These are phyloP conservation scores for Alfaro cultratus DNA, from an alignment of 2,797 vertebrate genomes.

Conservation along the genomic window DNA sequence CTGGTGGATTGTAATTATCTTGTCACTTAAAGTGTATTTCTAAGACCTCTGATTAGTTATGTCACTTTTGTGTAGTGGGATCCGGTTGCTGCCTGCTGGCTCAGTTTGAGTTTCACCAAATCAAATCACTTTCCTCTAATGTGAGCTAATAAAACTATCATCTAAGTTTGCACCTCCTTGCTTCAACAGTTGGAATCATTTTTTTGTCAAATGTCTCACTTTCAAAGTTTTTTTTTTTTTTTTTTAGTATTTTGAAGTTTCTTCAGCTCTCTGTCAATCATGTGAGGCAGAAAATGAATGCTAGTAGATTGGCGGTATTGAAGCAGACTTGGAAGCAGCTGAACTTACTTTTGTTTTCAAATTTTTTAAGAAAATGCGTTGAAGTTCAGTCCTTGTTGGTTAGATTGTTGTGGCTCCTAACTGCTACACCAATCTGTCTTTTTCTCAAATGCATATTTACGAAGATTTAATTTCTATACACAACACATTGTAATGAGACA, in stretches of 20 bases:
- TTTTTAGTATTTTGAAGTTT: constrained; percentile 36
- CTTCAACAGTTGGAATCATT: constrained; percentile 29
- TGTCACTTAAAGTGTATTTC: constrained; percentile 20
- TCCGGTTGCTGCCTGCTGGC: constrained; percentile 17
- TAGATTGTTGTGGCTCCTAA: constrained; percentile 48
- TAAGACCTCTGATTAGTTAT: constrained; percentile 5
- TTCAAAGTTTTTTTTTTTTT: constrained; percentile 25
- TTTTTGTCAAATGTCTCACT: constrained; percentile 17
- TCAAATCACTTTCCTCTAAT: constrained; percentile 40
- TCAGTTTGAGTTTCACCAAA: constrained; percentile 32
- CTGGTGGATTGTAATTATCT: constrained; percentile 4
- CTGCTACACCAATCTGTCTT: background rate
- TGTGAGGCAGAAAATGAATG: constrained; percentile 65
- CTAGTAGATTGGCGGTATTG: constrained; percentile 67
- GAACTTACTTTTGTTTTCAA: constrained; percentile 64
- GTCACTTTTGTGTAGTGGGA: constrained; percentile 8
- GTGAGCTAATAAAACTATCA: constrained; percentile 42
- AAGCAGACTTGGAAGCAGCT: constrained; percentile 60
- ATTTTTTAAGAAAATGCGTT: constrained; percentile 60
- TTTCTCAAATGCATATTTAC: background rate
- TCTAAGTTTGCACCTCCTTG: constrained; percentile 10
- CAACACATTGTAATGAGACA: constrained; percentile 5
- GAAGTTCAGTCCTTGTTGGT: constrained; percentile 71
- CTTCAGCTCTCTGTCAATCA: constrained; percentile 45
- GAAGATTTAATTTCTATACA: constrained; percentile 18